Base-by-base conservation (phyloP, 2,797 vertebrate species). In the Gymnothorax reevesii region DNA sequence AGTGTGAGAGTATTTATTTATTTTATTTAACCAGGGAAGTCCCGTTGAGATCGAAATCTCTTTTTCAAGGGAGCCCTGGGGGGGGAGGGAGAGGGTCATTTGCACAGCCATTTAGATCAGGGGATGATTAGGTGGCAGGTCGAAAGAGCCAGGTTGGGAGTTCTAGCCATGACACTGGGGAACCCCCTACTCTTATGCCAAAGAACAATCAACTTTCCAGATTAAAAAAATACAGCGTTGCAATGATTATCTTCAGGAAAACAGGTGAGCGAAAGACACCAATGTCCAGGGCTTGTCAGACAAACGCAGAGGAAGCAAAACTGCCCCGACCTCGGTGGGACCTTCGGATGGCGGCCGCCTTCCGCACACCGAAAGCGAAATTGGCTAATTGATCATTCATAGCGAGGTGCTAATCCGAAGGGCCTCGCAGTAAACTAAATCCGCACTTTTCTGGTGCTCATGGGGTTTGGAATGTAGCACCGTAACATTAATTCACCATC, bases 381-480 rank as follows among this genome's bases (percentile, higher is more conserved):
- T 91, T 52, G 91, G 90, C 93, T 91, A 92, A 92, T 91, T 93
- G 94, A 93, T 94, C 93, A 93, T 88, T 52, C 62, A 90, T 91
- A 93, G 91, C 90, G 89, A 91, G 88, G 92, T 92, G 90, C 91
- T 93, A 93, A 95, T 95, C 92, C 92, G 88, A n/a, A 91, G 91
- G 91, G 92, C 91, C 89, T 88, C 80, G 89, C 92, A 93, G 92
- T 92, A 90, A 92, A 94, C 91, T 85, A 89, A 4, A 90, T 90
- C 89, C 90, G 17, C 17, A 0, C 6, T n/a, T 54, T 54, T 27
- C 33, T 17, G 3, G 17, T 5, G n/a, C 33, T 90, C 84, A 90
- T 90, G 91, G 91, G 94, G 93, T 90, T 91, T 88, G 91, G 89
- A 90, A 82, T 85, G 91, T 92, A 88, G 86, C 87, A 85, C 27